Conservation (phyloP, 2,113 vertebrate species). For the Megatriorchis doriae region DNA sequence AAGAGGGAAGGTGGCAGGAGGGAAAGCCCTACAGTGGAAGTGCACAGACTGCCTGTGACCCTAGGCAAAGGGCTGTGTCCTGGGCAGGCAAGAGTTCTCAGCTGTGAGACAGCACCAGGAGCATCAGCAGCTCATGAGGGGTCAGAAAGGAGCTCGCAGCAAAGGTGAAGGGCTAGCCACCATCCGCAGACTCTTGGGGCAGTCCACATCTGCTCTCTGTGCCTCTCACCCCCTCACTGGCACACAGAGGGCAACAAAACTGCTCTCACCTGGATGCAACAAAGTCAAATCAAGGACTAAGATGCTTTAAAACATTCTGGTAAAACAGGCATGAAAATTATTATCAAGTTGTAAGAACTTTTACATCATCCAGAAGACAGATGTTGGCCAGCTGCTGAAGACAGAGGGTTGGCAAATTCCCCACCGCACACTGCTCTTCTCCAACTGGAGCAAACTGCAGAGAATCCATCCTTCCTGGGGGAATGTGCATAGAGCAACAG, state of each 20-base stretch:
- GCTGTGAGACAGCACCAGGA: not conserved
- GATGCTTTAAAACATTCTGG: not conserved
- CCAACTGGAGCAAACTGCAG: not conserved
- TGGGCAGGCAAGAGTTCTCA: not conserved
- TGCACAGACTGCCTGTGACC: not conserved
- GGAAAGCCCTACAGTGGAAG: not conserved
- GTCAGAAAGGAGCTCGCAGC: not conserved
- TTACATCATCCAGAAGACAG: not conserved
- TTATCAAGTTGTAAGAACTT: not conserved
- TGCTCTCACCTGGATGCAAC: not conserved
- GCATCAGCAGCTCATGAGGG: not conserved
- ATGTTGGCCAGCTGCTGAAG: constrained; percentile 24
- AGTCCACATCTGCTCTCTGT: not conserved
- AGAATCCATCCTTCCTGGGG: not conserved
- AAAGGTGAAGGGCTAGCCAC: not conserved
- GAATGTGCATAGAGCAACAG: fast-evolving
- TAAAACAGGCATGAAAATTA: not conserved
- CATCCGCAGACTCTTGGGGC: fast-evolving
- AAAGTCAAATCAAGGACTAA: not conserved
- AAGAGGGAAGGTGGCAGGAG: not conserved
- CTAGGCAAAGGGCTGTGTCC: not conserved
- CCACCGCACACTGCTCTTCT: not conserved
- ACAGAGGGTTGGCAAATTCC: not conserved
- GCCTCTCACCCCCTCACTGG: not conserved
- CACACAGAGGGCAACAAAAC: not conserved